These are phyloP conservation scores for Cantharis nigra DNA, from an alignment of 2,888 invertebrate species.

Conservation along the genomic window DNA sequence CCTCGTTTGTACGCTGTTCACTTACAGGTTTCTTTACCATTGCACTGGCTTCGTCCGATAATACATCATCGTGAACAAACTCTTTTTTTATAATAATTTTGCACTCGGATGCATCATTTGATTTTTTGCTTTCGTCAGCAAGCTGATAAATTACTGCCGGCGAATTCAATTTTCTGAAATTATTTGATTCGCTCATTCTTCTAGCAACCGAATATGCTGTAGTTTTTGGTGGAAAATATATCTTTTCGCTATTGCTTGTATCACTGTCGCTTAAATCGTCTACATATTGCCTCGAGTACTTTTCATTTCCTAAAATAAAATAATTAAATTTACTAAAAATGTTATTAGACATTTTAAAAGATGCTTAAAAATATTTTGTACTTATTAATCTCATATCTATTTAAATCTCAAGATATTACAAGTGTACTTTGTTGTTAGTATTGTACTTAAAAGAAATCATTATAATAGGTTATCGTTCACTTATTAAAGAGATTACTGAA, in stretches of 20 bases:
- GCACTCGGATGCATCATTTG: not conserved
- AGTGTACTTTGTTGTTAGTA: not conserved
- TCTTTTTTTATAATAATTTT: not conserved
- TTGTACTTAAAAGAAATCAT: not conserved
- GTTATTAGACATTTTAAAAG: not conserved
- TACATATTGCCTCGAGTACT: not conserved
- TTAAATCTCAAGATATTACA: not conserved
- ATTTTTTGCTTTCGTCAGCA: not conserved
- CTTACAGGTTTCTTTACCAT: not conserved
- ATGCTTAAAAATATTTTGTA: not conserved
- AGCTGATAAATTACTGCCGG: not conserved
- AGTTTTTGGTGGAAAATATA: slow-evolving; percentile 2
- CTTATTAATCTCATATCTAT: not conserved
- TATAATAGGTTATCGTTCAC: not conserved
- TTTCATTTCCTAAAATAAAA: not conserved
- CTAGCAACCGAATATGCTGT: slow-evolving; percentile 3
- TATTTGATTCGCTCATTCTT: not conserved
- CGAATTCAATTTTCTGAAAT: not conserved
- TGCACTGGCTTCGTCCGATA: not conserved
- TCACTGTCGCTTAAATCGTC: slow-evolving; percentile 7
- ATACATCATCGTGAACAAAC: not conserved
- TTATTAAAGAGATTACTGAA: not conserved
- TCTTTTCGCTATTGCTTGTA: slow-evolving; percentile 5
- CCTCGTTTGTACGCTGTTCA: not conserved
- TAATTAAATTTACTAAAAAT: not conserved